A percentile compares a stretch with the other conserved stretches of the same genome.
Conservation (phyloP, 1,140 invertebrate genomes). For the Drosophila murphyi region DNA sequence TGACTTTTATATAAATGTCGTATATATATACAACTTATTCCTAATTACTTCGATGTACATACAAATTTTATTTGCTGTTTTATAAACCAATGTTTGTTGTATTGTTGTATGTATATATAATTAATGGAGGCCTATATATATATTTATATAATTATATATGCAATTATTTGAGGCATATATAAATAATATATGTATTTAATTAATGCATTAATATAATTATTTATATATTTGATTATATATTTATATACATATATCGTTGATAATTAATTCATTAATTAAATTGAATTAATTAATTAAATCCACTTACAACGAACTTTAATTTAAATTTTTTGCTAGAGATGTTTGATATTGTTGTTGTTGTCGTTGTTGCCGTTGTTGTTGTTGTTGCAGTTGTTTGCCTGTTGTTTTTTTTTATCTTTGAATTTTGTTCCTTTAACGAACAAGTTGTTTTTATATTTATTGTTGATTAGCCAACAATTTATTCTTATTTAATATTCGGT, state of each 20-base stretch:
- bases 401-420: slow-evolving; percentile 10
- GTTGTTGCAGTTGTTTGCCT: slow-evolving; percentile 13
- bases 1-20: background rate
- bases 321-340: slow-evolving; percentile 24
- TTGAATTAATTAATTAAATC: no score
- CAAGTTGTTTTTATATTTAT: slow-evolving; percentile 14
- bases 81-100: background rate
- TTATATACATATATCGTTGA: background rate
- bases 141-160: slow-evolving; percentile 1
- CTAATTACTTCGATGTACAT: background rate
- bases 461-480: background rate
- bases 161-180: no score
- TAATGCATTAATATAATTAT: background rate
- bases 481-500: background rate
- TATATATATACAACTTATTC: background rate
- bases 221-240: slow-evolving; percentile 1
- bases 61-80: background rate
- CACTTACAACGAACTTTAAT: background rate
- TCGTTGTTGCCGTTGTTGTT: slow-evolving; percentile 22
- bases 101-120: background rate
- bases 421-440: slow-evolving; percentile 3
- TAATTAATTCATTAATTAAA: background rate
- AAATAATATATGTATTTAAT: no score
- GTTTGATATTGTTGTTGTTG: slow-evolving; percentile 22
- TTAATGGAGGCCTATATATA: background rate